Evolutionary conservation across 2,888 invertebrate species (phyloP).

Genomic region (Drosophila pseudotalamancana): DNA sequence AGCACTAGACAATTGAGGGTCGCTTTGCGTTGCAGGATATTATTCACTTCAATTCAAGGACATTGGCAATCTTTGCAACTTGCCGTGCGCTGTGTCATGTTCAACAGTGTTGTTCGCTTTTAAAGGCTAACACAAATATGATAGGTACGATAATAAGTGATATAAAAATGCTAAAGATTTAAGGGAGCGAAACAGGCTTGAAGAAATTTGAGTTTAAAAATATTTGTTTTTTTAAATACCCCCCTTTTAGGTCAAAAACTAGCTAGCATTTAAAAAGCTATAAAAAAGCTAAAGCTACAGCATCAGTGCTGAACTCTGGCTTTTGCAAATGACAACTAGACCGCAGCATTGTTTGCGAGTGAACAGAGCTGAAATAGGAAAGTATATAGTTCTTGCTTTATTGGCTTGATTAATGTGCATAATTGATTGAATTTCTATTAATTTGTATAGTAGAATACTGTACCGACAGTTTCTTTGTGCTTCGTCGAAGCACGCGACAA

Average conservation of each 20-base stretch:
- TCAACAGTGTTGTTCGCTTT: neutral
- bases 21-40: conserved; percentile 48
- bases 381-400: conserved; percentile 44
- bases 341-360: neutral
- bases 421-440: conserved; percentile 78
- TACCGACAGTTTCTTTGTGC: conserved; percentile 12
- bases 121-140: neutral
- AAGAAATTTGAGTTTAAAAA: neutral
- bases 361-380: neutral
- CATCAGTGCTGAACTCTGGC: conserved; percentile 61
- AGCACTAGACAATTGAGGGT: conserved; percentile 34
- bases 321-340: conserved; percentile 38
- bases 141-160: neutral
- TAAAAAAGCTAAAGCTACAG: neutral
- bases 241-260: neutral
- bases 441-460: conserved; percentile 46
- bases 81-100: conserved; percentile 14
- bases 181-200: neutral
- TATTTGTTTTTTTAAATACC: neutral
- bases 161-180: neutral
- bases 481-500: conserved; percentile 53
- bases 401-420: conserved; percentile 72
- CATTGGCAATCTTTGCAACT: conserved; percentile 25
- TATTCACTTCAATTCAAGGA: conserved; percentile 67
- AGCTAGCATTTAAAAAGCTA: conserved; percentile 5